phyloP scores from a whole-genome alignment of 2,888 invertebrate genomes.

The Xiphydria camelus region DNA sequence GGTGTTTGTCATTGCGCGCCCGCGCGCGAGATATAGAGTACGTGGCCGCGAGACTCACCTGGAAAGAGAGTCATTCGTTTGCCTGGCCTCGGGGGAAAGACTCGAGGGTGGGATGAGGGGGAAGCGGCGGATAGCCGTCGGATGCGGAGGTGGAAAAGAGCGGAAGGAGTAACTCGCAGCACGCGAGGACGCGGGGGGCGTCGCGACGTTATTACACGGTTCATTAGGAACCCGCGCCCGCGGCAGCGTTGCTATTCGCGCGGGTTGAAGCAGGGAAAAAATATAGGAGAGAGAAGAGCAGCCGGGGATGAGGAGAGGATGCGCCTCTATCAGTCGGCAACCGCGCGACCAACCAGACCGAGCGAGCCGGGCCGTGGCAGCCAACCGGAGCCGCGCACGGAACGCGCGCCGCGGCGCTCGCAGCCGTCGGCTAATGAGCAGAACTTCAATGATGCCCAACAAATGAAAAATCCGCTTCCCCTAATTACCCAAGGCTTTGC shows the following conservation, averaged over 20 bases:
- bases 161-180: too few species aligned
- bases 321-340: constrained; percentile 41
- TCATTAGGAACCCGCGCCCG: constrained; percentile 40
- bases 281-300: constrained; percentile 29
- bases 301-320: constrained; percentile 17
- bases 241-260: constrained; percentile 16
- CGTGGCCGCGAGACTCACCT: too few species aligned
- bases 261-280: constrained; percentile 1
- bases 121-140: too few species aligned
- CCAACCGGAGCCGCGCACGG: constrained; percentile 12
- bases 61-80: too few species aligned
- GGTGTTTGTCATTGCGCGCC: too few species aligned
- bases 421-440: constrained; percentile 34
- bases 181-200: constrained; percentile 18
- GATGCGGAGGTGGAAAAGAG: too few species aligned
- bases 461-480: constrained; percentile 43
- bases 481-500: constrained; percentile 35
- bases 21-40: too few species aligned
- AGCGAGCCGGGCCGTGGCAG: constrained; percentile 41
- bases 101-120: too few species aligned
- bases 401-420: constrained; percentile 16
- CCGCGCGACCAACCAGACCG: constrained; percentile 32
- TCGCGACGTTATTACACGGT: constrained; percentile 53
- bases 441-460: constrained; percentile 33
- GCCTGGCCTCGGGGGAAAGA: too few species aligned